These are phyloP conservation scores for Hippopotamyrus pictus DNA, from an alignment of 2,797 vertebrate species.

Conservation along the genomic window DNA sequence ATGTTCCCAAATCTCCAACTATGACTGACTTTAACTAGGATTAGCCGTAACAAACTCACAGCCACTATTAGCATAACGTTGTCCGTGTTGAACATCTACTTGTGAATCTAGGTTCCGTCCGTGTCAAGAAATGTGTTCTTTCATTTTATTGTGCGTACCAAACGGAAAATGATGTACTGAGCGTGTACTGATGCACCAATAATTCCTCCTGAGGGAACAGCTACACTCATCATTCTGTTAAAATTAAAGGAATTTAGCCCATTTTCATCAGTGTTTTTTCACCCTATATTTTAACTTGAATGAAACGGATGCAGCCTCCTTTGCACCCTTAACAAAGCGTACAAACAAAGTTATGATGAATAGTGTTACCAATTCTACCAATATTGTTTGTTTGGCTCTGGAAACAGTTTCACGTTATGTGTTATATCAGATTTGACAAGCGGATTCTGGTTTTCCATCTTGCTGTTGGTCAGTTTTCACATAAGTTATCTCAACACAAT, in stretches of 20 bases:
- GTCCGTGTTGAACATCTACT: background rate
- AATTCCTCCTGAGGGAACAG: background rate
- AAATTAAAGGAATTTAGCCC: background rate
- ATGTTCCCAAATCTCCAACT: background rate
- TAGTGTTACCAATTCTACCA: background rate
- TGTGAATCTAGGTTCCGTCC: background rate
- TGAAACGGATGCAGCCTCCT: background rate
- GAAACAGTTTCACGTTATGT: background rate
- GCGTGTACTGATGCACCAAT: background rate
- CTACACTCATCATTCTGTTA: background rate
- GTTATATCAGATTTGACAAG: background rate
- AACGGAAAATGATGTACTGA: background rate
- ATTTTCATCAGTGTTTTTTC: background rate
- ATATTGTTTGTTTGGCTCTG: background rate
- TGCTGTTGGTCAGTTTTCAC: constrained; percentile 76
- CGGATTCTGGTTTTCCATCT: constrained; percentile 68
- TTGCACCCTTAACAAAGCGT: background rate
- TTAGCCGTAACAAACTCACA: background rate
- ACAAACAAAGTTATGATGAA: background rate
- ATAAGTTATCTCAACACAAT: constrained; percentile 78
- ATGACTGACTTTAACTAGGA: background rate
- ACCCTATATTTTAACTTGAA: background rate
- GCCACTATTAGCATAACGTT: background rate
- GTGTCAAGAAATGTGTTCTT: background rate
- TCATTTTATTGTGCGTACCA: background rate